Conservation (phyloP, 2,888 invertebrate species). For the Celastrina argiolus region DNA sequence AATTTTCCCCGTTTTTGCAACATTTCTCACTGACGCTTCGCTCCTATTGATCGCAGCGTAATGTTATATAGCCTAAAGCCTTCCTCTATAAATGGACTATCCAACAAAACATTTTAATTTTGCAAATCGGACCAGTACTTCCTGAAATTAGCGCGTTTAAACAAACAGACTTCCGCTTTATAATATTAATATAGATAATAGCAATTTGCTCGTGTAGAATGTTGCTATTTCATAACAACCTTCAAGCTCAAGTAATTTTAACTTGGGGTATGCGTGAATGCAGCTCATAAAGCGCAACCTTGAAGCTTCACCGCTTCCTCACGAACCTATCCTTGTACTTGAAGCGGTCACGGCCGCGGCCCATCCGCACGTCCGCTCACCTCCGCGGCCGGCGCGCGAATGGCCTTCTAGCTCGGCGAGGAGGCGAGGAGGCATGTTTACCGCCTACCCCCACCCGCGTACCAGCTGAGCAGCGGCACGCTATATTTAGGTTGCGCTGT, state of each 20-base stretch:
- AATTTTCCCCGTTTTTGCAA: too few species aligned
- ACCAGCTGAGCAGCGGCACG: slow-evolving; percentile 75
- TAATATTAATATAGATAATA: too few species aligned
- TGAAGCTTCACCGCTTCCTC: slow-evolving; percentile 56
- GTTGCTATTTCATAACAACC: neutral
- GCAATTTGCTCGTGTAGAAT: neutral
- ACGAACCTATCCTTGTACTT: slow-evolving; percentile 55
- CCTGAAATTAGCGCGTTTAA: too few species aligned
- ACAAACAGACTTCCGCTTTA: too few species aligned
- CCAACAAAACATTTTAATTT: too few species aligned
- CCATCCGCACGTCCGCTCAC: slow-evolving; percentile 60
- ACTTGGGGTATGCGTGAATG: slow-evolving; percentile 1
- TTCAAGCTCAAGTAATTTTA: neutral
- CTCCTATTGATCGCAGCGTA: too few species aligned
- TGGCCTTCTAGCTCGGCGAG: slow-evolving; percentile 54
- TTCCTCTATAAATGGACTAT: too few species aligned
- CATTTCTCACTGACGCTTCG: too few species aligned
- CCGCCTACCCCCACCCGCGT: slow-evolving; percentile 58
- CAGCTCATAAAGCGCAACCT: slow-evolving; percentile 49
- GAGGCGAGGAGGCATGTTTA: slow-evolving; percentile 60
- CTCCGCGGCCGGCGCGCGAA: slow-evolving; percentile 58
- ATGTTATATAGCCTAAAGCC: too few species aligned
- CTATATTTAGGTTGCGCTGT: slow-evolving; percentile 78
- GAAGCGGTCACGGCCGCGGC: slow-evolving; percentile 64
- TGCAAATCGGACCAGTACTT: too few species aligned